Percentiles rank a stretch among this genome's conserved stretches.
These are phyloP conservation scores for Neoniphon sammara DNA, from an alignment of 2,797 vertebrate genomes.

Conservation along the genomic window DNA sequence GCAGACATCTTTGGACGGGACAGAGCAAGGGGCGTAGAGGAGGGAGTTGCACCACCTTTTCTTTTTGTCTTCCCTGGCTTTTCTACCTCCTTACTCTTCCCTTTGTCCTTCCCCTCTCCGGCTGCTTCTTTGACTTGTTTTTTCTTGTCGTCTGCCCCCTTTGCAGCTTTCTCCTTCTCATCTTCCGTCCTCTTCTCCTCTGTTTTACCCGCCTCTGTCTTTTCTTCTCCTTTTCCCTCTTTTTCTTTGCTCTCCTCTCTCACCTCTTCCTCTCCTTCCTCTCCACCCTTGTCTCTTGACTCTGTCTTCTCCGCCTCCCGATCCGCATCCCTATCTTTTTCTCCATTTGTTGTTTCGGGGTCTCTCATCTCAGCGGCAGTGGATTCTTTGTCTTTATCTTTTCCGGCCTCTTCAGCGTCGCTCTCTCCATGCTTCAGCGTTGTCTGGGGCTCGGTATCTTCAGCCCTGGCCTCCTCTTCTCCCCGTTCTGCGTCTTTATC, in stretches of 20 bases:
- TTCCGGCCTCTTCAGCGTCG: slow-evolving; percentile 33
- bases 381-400: slow-evolving; percentile 34
- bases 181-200: slow-evolving; percentile 22
- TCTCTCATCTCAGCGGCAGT: slow-evolving; percentile 32
- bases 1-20: slow-evolving; percentile 72
- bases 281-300: slow-evolving; percentile 10
- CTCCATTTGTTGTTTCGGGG: slow-evolving; percentile 1
- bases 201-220: slow-evolving; percentile 27
- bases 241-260: slow-evolving; percentile 31
- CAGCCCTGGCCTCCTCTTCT: slow-evolving; percentile 25
- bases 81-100: slow-evolving; percentile 67
- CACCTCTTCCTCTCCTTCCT: slow-evolving; percentile 32
- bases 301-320: slow-evolving; percentile 9
- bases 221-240: slow-evolving; percentile 21
- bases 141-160: slow-evolving; percentile 47
- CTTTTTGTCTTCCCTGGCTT: slow-evolving; percentile 77
- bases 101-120: slow-evolving; percentile 63
- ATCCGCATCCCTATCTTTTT: slow-evolving; percentile 35
- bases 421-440: slow-evolving; percentile 29
- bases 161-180: slow-evolving; percentile 18
- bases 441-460: slow-evolving; percentile 49
- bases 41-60: slow-evolving; percentile 63
- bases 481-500: slow-evolving; percentile 31
- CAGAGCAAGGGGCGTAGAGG: slow-evolving; percentile 35
- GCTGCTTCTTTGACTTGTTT: slow-evolving; percentile 45